These are phyloP conservation scores for Erebia ligea DNA, from an alignment of 2,888 invertebrate species.

Conservation along the genomic window DNA sequence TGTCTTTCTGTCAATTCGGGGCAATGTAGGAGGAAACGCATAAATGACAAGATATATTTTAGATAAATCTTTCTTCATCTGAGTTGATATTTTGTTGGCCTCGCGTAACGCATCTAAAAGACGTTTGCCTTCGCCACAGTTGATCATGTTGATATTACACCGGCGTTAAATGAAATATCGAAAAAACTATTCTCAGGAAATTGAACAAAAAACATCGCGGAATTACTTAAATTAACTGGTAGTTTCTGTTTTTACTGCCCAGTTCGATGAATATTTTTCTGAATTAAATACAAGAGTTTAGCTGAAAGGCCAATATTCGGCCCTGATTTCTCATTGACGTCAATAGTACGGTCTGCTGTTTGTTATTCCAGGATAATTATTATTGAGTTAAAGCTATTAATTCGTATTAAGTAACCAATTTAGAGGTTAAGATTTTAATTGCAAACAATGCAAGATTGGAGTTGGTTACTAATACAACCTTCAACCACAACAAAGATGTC, in stretches of 20 bases:
- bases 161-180: neutral
- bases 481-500: neutral
- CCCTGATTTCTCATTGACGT: constrained; percentile 19
- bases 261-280: constrained; percentile 4
- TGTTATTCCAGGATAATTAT: constrained; percentile 13
- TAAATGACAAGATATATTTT: no score
- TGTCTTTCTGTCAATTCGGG: no score
- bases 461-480: neutral
- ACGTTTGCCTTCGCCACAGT: neutral
- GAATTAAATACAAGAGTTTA: constrained; percentile 11
- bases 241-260: neutral
- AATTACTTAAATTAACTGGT: neutral
- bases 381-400: constrained; percentile 27
- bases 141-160: neutral
- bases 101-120: no score
- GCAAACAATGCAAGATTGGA: constrained; percentile 29
- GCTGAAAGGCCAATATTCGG: constrained; percentile 18
- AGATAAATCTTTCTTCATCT: no score
- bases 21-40: no score
- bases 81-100: no score
- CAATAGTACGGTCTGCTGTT: constrained; percentile 2
- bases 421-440: constrained; percentile 24
- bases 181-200: neutral
- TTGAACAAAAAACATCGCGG: constrained; percentile 1
- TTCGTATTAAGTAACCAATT: constrained; percentile 26